Evolutionary conservation across 2,113 vertebrate genomes (phyloP).

Genomic region (Chelonoidis abingdonii): DNA sequence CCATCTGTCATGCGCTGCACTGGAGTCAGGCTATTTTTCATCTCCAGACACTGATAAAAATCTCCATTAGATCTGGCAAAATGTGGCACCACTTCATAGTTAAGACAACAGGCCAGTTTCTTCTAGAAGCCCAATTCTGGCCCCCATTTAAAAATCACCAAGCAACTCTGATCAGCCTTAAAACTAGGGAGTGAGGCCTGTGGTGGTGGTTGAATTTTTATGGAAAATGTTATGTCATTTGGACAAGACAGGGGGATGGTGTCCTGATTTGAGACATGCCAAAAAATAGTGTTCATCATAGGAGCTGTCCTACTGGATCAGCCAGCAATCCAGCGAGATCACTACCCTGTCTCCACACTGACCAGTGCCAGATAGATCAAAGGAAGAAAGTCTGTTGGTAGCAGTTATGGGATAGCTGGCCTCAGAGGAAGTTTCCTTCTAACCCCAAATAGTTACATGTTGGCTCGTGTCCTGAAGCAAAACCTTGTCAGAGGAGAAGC

Average conservation of each 20-base stretch:
- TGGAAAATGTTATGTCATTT: background rate
- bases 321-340: background rate
- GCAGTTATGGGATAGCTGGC: background rate
- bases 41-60: background rate
- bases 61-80: background rate
- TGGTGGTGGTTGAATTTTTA: background rate
- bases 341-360: background rate
- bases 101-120: background rate
- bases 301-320: background rate
- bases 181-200: background rate
- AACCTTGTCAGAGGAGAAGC: accelerated
- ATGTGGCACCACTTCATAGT: background rate
- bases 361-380: background rate
- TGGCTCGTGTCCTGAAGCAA: background rate
- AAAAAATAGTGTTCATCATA: background rate
- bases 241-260: background rate
- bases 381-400: background rate
- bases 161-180: background rate
- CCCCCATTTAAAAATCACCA: background rate
- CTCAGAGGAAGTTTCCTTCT: background rate
- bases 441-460: background rate
- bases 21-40: background rate
- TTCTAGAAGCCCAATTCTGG: background rate
- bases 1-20: background rate
- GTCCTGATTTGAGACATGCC: background rate